Percentiles rank a stretch among this genome's conserved stretches.
Evolutionary conservation across 1,140 invertebrate genomes (phyloP).

Genomic region (Chrysomallon squamiferum): DNA sequence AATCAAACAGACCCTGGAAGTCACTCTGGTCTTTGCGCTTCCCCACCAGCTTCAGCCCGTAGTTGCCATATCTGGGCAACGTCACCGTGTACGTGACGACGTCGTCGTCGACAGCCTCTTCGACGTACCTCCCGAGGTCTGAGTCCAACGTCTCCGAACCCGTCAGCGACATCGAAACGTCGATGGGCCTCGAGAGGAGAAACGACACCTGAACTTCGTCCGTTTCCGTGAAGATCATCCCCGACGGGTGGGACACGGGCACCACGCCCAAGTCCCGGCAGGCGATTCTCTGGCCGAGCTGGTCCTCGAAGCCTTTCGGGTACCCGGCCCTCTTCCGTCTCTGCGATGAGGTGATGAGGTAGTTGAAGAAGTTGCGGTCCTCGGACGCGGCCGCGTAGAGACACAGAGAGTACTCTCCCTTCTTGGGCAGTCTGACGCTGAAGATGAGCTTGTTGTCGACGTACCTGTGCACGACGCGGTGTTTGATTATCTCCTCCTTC

Average conservation of each 20-base stretch:
- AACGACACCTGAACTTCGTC: constrained; percentile 36
- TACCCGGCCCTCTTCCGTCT: constrained; percentile 26
- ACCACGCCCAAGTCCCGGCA: constrained; percentile 27
- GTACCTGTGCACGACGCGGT: constrained; percentile 40
- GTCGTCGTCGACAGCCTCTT: constrained; percentile 25
- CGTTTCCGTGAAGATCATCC: constrained; percentile 29
- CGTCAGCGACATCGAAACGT: constrained; percentile 36
- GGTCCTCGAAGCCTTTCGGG: constrained; percentile 38
- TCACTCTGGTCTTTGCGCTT: constrained; percentile 16
- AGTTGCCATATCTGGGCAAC: constrained; percentile 35
- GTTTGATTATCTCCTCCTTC: constrained; percentile 25
- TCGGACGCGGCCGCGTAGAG: constrained; percentile 26
- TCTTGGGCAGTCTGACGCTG: constrained; percentile 38
- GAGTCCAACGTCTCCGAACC: constrained; percentile 35
- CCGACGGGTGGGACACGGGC: constrained; percentile 27
- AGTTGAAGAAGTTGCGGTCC: constrained; percentile 41
- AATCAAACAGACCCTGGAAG: constrained; percentile 35
- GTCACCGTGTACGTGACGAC: constrained; percentile 32
- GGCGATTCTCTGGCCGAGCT: constrained; percentile 28
- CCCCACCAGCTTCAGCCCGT: constrained; percentile 38
- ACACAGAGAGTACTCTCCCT: constrained; percentile 44
- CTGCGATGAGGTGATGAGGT: constrained; percentile 43
- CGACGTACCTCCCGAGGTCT: constrained; percentile 31
- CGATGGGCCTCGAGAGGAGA: constrained; percentile 25
- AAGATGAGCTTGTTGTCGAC: constrained; percentile 49